These are phyloP conservation scores for Chelonoidis abingdonii DNA, from an alignment of 2,113 vertebrate species.

Conservation along the genomic window DNA sequence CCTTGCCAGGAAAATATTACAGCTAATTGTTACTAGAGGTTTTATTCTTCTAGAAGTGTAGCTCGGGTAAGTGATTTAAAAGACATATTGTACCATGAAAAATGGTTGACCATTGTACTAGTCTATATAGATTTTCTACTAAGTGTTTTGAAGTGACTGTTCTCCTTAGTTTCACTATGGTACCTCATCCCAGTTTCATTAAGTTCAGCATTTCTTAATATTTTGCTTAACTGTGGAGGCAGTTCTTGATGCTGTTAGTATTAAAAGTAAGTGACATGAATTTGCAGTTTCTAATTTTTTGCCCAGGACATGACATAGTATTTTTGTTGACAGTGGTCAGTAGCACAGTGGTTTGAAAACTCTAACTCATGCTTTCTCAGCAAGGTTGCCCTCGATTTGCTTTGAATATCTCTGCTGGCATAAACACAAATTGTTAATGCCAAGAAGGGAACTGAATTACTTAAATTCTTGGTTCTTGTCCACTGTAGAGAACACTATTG, in stretches of 20 bases:
- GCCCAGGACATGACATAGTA: neutral
- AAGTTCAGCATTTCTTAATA: neutral
- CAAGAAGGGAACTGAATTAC: neutral
- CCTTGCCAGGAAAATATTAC: constrained; percentile 1
- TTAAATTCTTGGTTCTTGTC: constrained; percentile 45
- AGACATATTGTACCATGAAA: neutral
- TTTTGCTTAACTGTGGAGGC: neutral
- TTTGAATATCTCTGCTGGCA: constrained; percentile 29
- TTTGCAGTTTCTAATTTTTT: neutral
- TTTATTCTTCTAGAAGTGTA: constrained; percentile 19
- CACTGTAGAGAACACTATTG: constrained; percentile 30
- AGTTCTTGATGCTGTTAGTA: neutral
- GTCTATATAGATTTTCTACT: neutral
- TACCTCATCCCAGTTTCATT: neutral
- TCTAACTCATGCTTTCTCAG: neutral
- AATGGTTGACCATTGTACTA: neutral
- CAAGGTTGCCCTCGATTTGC: constrained; percentile 21
- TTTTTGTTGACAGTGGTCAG: neutral
- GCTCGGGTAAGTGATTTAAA: neutral
- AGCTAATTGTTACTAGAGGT: neutral
- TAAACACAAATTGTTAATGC: neutral
- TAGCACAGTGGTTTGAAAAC: neutral
- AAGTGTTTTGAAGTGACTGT: neutral
- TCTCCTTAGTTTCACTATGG: neutral
- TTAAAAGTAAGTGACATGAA: neutral